These are phyloP conservation scores for Athalia cordata DNA, from an alignment of 2,888 invertebrate species.

Conservation along the genomic window DNA sequence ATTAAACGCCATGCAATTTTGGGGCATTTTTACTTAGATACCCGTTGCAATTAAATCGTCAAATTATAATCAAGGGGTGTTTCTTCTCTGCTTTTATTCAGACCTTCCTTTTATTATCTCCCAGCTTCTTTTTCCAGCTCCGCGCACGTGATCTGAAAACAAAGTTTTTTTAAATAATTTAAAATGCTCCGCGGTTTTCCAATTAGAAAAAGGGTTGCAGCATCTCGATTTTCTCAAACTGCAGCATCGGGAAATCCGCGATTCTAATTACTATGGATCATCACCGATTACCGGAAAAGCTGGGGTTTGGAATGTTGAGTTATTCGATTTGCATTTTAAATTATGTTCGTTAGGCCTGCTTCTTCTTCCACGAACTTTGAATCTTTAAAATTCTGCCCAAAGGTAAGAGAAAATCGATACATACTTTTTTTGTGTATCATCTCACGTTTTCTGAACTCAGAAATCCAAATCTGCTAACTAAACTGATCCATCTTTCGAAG, in stretches of 20 bases:
- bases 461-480: too few species aligned
- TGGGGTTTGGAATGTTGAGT: constrained; percentile 3
- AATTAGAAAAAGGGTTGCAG: constrained; percentile 38
- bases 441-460: neutral
- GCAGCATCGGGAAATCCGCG: constrained; percentile 48
- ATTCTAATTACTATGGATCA: too few species aligned
- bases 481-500: too few species aligned
- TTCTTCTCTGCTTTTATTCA: neutral
- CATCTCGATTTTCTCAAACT: constrained; percentile 33
- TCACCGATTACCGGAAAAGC: constrained; percentile 1
- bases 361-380: constrained; percentile 47
- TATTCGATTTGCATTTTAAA: constrained; percentile 65
- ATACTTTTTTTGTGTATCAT: constrained; percentile 32
- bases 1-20: neutral
- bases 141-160: constrained; percentile 52
- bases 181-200: constrained; percentile 59
- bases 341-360: constrained; percentile 50
- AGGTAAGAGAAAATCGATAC: too few species aligned
- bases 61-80: constrained; percentile 21
- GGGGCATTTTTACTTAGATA: too few species aligned
- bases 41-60: constrained; percentile 27
- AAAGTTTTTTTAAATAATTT: constrained; percentile 56
- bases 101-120: neutral
- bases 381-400: too few species aligned
- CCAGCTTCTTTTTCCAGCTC: neutral